Conservation (phyloP, 2,888 invertebrate genomes). For the Microdon myrmicae region DNA sequence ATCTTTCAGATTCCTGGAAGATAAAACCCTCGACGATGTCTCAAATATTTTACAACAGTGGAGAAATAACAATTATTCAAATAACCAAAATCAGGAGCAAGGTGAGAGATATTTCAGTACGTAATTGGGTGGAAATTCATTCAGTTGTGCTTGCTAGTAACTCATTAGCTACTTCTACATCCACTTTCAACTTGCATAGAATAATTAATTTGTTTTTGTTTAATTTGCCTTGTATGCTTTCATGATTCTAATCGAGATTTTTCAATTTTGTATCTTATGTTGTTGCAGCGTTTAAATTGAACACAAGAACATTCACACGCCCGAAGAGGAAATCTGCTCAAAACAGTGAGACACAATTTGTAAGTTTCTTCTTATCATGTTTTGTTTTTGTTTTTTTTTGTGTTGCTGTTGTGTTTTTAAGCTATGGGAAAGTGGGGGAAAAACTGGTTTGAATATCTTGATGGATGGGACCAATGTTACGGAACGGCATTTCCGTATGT, state of each 20-base stretch:
- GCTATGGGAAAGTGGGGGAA: constrained; percentile 24
- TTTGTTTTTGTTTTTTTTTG: constrained; percentile 2
- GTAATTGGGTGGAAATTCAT: constrained; percentile 28
- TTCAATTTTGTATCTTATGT: constrained; percentile 16
- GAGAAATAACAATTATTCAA: constrained; percentile 61
- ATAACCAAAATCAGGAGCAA: constrained; percentile 58
- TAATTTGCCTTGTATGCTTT: constrained; percentile 25
- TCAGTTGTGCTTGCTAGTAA: constrained; percentile 3
- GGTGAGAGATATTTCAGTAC: constrained; percentile 55
- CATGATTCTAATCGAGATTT: constrained; percentile 23
- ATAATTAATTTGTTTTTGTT: constrained; percentile 50
- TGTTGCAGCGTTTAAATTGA: constrained; percentile 61
- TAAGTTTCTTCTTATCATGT: constrained; percentile 54
- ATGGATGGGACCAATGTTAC: constrained; percentile 44
- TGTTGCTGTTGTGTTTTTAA: constrained; percentile 20
- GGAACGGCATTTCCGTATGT: too few relatives aligned
- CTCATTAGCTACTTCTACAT: neutral
- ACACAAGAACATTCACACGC: constrained; percentile 66
- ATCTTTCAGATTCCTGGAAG: constrained; percentile 65
- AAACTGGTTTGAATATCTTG: constrained; percentile 38
- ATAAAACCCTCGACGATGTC: constrained; percentile 65
- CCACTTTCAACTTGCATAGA: constrained; percentile 15
- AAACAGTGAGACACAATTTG: constrained; percentile 62
- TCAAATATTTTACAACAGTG: constrained; percentile 66
- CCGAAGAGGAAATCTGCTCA: constrained; percentile 62